Evolutionary conservation across 2,797 vertebrate genomes (phyloP).

Genomic region (Leucoraja ocellata): DNA sequence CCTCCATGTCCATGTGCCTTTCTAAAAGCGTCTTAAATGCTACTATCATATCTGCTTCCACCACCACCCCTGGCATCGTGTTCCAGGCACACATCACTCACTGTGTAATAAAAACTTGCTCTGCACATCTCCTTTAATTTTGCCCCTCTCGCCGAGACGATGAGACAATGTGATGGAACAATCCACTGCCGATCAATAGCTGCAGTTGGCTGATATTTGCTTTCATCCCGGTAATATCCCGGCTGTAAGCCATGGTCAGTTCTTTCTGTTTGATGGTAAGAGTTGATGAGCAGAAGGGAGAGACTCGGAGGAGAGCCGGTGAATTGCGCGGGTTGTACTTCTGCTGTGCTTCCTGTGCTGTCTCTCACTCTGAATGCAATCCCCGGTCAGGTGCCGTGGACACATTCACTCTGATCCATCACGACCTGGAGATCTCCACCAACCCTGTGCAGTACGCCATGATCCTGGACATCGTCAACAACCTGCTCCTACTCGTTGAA

Average conservation of each 20-base stretch:
- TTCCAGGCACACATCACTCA: no score
- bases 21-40: no score
- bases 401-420: conserved; percentile 95
- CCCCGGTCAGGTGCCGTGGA: conserved; percentile 77
- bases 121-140: no score
- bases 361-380: neutral
- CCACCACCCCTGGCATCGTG: no score
- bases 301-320: no score
- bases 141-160: no score
- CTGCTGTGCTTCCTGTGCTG: neutral
- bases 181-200: neutral
- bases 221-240: neutral
- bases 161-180: no score
- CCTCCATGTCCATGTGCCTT: no score
- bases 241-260: no score
- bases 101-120: no score
- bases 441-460: conserved; percentile 98
- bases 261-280: neutral
- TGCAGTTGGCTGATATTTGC: neutral
- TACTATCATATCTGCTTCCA: no score
- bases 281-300: no score
- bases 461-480: conserved; percentile 98
- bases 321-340: neutral
- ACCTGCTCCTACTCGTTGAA: conserved; percentile 88
- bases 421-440: conserved; percentile 93